Evolutionary conservation across 2,888 invertebrate genomes (phyloP).

Genomic region (Ormyrus thymus): DNA sequence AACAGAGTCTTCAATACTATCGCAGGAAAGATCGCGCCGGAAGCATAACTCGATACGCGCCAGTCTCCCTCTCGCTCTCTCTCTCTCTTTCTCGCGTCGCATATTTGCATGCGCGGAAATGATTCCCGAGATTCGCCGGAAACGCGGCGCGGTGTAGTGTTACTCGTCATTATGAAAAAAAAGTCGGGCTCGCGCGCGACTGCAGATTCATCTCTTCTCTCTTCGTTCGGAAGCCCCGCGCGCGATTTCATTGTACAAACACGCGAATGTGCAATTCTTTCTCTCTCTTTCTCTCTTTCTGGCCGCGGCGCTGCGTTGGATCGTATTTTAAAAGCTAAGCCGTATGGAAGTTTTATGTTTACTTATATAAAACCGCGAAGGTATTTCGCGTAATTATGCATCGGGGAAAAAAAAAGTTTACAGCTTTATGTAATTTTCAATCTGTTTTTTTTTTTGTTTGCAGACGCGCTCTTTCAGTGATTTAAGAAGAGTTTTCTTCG

Average conservation of each 20-base stretch:
- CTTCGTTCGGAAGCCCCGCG: conserved; percentile 10
- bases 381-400: conserved; percentile 21
- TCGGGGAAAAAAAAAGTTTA: conserved; percentile 18
- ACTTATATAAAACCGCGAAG: conserved; percentile 45
- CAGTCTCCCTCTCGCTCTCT: conserved; percentile 6
- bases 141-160: conserved; percentile 54
- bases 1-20: conserved; percentile 55
- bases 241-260: conserved; percentile 30
- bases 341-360: conserved; percentile 41
- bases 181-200: conserved; percentile 21
- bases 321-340: conserved; percentile 47
- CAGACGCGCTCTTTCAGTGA: no score
- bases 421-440: conserved; percentile 13
- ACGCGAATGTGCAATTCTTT: conserved; percentile 35
- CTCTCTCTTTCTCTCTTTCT: neutral
- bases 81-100: conserved; percentile 64
- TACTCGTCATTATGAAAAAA: conserved; percentile 49
- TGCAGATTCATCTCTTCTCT: conserved; percentile 48
- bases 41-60: conserved; percentile 61
- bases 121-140: conserved; percentile 66
- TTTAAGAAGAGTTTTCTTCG: no score
- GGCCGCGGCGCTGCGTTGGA: neutral
- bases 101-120: conserved; percentile 72
- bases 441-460: neutral
- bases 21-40: conserved; percentile 64